Percentiles rank a stretch among this genome's conserved stretches.
phyloP scores from a whole-genome alignment of 2,888 invertebrate genomes.

The Parthenolecanium corni region DNA sequence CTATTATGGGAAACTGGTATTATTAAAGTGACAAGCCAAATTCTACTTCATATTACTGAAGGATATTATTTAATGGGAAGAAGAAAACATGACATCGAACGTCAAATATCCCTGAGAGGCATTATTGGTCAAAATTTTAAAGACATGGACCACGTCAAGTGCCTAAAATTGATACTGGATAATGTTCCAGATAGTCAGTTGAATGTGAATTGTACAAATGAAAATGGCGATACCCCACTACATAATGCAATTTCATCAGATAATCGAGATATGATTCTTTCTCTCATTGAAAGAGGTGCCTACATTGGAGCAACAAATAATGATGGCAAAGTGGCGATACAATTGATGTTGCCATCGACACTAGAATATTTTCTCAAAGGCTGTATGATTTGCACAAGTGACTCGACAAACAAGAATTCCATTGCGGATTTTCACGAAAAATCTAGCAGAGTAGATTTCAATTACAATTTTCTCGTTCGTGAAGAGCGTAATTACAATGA shows the following conservation, averaged over 20 bases:
- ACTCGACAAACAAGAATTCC: no score
- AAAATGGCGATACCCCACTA: constrained; percentile 55
- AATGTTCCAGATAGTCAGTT: constrained; percentile 42
- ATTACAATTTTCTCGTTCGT: no score
- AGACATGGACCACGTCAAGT: constrained; percentile 39
- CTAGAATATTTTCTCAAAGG: constrained; percentile 60
- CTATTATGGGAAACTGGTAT: constrained; percentile 41
- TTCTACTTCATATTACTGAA: no score
- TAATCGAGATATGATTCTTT: constrained; percentile 50
- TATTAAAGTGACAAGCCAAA: no score
- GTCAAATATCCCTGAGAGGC: no score
- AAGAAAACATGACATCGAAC: no score
- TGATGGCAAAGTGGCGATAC: constrained; percentile 56
- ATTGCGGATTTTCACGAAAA: no score
- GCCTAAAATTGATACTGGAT: constrained; percentile 50
- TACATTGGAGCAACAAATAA: constrained; percentile 54
- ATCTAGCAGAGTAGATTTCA: no score
- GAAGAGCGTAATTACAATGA: no score
- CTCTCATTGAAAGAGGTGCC: no score
- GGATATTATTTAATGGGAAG: no score
- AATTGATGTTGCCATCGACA: constrained; percentile 57
- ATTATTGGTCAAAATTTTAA: no score
- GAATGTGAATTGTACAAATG: constrained; percentile 50
- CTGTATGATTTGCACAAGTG: constrained; percentile 57
- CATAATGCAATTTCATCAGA: constrained; percentile 65